Evolutionary conservation across 2,113 vertebrate genomes (phyloP).

Genomic region (Gulo gulo): DNA sequence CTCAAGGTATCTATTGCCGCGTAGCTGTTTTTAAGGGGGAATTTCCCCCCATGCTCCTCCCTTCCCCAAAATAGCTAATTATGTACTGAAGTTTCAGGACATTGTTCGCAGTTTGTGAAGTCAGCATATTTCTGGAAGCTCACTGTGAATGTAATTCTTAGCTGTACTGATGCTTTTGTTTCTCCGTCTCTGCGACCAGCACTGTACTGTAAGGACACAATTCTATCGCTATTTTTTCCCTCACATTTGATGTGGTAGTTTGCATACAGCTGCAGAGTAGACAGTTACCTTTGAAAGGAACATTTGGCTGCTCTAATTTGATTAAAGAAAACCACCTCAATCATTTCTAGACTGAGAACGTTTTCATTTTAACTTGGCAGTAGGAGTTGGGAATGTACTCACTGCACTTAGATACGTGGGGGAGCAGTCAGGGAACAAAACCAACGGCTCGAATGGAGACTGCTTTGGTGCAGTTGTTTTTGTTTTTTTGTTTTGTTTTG

Average conservation of each 20-base stretch:
- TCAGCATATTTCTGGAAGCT: conserved; percentile 82
- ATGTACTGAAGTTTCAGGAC: conserved; percentile 81
- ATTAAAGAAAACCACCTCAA: conserved; percentile 91
- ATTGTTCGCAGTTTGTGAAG: conserved; percentile 80
- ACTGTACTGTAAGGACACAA: conserved; percentile 84
- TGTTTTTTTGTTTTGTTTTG: conserved; percentile 3
- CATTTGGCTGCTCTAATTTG: conserved; percentile 89
- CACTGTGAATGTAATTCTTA: conserved; percentile 78
- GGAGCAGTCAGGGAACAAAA: conserved; percentile 77
- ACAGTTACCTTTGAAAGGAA: conserved; percentile 91
- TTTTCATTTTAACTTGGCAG: conserved; percentile 91
- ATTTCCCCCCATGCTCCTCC: conserved; percentile 60
- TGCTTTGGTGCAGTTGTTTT: conserved; percentile 60
- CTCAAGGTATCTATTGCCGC: conserved; percentile 80
- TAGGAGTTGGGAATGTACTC: conserved; percentile 88
- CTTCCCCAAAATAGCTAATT: conserved; percentile 79
- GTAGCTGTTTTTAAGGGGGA: conserved; percentile 75
- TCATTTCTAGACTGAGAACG: conserved; percentile 87
- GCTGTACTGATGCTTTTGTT: conserved; percentile 83
- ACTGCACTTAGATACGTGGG: conserved; percentile 81
- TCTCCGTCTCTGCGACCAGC: conserved; percentile 80
- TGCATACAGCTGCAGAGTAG: conserved; percentile 92
- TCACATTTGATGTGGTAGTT: conserved; percentile 89
- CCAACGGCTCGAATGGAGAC: conserved; percentile 63
- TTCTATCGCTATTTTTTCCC: conserved; percentile 82